Base-by-base conservation (phyloP, 2,888 invertebrate species). In the Helicoverpa assulta region DNA sequence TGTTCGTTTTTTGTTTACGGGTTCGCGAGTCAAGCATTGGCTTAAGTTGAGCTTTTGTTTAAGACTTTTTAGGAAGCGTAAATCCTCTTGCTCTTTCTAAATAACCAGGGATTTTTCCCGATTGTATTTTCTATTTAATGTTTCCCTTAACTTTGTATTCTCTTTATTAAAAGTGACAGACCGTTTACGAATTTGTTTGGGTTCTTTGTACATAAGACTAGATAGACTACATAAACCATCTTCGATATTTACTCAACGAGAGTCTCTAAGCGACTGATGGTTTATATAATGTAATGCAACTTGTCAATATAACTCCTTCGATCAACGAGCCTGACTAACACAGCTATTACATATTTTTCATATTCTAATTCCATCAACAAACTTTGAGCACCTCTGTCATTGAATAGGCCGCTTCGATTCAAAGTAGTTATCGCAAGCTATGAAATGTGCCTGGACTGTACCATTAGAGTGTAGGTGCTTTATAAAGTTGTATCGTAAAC, bases 401-500 rank as follows among this genome's bases (percentile, higher is more conserved):
- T 63, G 57, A 75, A 73, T 81, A 68, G 62, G 70, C 70, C 57
- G 55, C 55, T 79, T 71, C 70, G 74, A 71, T 81, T 78, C 71
- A 67, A 70, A 77, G 57, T 76, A 79, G 73, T 70, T 76, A 81
- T 71, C 53, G 73, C 55, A 26, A 65, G 59, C 66, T 65, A 67
- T 82, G 62, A 80, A 78, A 70, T 74, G 69, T 65, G 61, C 50
- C n/a, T 65, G 51, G 60, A 67, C 56, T 66, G n/a, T 50, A 61
- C 67, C 67, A 63, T 67, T 26, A 54, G 52, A 65, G 54, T 67
- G 43, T 70, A 37, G 57, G 40, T 67, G 58, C 57, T 70, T 57
- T 51, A 66, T 66, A 70, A 78, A 80, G 72, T 77, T 77, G 67
- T 78, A 77, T 65, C 74, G 67, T 80, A 78, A 82, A 80, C 67